Base-by-base conservation (phyloP, 2,888 invertebrate genomes). In the Allygus modestus region DNA sequence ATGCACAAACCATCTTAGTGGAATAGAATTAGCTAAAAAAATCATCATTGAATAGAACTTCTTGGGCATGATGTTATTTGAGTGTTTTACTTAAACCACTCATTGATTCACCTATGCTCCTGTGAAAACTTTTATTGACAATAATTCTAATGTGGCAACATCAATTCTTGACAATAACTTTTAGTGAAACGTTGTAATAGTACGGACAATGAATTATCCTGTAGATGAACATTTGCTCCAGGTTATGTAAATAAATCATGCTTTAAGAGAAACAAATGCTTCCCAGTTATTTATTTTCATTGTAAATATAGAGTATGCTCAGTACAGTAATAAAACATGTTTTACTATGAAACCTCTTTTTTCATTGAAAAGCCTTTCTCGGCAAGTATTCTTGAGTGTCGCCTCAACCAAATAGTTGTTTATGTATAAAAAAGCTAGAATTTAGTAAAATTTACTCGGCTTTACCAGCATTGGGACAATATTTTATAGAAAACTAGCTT, bases 161-260 rank as follows among this genome's bases (percentile, higher is more conserved):
- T 79, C 79, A 79, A 77, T 51, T 79, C n/a, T 79, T 58, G 79
- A 79, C 79, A 79, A 79, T 79, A 79, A 79, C 12, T 33, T 73
- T 2, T 2, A 11, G 43, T 15, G 23, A 41, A 65, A 65, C 12
- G 15, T 28, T 5, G n/a, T 23, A 65, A 15, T 65, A 28, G 65
- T n/a, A 0, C 20, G 54, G 11, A 54, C 20, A 65, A 31, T 17
- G 23, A 26, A 28, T 28, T 1, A 26, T 28, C 65, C 65, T 65
- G 28, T 65, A 65, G 65, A 23, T 12, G 7, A 65, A 31, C 15
- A 54, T 73, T 26, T 43, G 23, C 77, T 51, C 41, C 37, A n/a
- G 51, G 51, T 46, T 15, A 46, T 79, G 79, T 79, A 79, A n/a
- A 79, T 79, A 79, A 79, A 79, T 79, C 79, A 79, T 58, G 79